These are phyloP conservation scores for Epiblema foenella DNA, from an alignment of 2,888 invertebrate genomes.

Conservation along the genomic window DNA sequence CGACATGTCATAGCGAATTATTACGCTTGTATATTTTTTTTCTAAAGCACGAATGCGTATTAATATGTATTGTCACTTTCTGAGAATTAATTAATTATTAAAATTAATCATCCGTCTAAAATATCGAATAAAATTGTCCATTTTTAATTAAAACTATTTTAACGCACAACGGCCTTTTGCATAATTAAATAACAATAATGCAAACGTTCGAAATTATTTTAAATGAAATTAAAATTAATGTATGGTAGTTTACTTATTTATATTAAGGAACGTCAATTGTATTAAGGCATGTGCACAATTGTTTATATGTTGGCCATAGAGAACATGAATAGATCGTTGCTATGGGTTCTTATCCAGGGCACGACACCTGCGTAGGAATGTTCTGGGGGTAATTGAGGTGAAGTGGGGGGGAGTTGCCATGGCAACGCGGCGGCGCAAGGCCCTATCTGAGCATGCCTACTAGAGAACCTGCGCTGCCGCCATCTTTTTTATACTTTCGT, in stretches of 20 bases:
- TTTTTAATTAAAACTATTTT: constrained; percentile 37
- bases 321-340: too few species aligned
- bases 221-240: constrained; percentile 47
- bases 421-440: too few species aligned
- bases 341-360: too few species aligned
- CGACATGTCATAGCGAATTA: neutral
- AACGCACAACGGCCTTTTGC: constrained; percentile 7
- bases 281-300: constrained; percentile 60
- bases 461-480: neutral
- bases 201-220: constrained; percentile 49
- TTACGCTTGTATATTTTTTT: neutral
- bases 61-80: neutral
- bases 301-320: constrained; percentile 54
- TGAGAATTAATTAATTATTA: too few species aligned
- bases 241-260: constrained; percentile 71
- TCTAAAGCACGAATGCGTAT: neutral
- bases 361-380: neutral
- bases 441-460: too few species aligned
- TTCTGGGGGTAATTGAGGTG: neutral
- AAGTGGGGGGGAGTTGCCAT: too few species aligned
- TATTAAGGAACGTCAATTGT: constrained; percentile 79
- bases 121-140: constrained; percentile 38
- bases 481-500: neutral
- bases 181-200: constrained; percentile 41
- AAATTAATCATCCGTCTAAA: constrained; percentile 40